Evolutionary conservation across 2,113 vertebrate genomes (phyloP).

Genomic region (Oryctolagus cuniculus): DNA sequence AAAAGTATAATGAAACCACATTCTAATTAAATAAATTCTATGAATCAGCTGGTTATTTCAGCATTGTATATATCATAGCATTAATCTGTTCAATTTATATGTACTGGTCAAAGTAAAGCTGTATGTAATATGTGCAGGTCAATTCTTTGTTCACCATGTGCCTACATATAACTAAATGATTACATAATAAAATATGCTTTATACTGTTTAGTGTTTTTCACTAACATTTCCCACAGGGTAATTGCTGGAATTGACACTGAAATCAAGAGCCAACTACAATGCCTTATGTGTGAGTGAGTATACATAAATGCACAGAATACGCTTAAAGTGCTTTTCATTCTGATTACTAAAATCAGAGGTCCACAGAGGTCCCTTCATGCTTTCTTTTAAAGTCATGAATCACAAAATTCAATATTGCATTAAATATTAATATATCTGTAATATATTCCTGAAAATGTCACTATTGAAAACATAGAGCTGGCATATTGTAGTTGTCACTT

Average conservation of each 20-base stretch:
- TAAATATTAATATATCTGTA: background rate
- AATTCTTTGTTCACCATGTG: background rate
- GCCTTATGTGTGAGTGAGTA: background rate
- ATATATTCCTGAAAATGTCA: constrained; percentile 25
- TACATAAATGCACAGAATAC: background rate
- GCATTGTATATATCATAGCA: background rate
- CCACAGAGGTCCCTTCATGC: background rate
- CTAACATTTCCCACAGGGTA: background rate
- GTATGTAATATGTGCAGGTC: background rate
- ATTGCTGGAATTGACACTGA: background rate
- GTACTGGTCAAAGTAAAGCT: background rate
- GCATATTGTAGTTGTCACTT: background rate
- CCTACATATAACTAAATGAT: background rate
- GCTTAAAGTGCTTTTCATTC: background rate
- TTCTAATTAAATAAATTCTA: background rate
- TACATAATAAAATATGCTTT: background rate
- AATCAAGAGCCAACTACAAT: background rate
- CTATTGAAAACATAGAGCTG: background rate
- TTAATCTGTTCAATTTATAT: background rate
- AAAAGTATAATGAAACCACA: background rate
- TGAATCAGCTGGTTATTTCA: background rate
- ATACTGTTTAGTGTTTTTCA: background rate
- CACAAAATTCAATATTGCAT: background rate
- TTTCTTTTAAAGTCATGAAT: background rate
- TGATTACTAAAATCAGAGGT: background rate